Percentiles rank a stretch among this genome's conserved stretches.
These are phyloP conservation scores for Cyclophora albipunctata DNA, from an alignment of 2,888 invertebrate species.

Conservation along the genomic window DNA sequence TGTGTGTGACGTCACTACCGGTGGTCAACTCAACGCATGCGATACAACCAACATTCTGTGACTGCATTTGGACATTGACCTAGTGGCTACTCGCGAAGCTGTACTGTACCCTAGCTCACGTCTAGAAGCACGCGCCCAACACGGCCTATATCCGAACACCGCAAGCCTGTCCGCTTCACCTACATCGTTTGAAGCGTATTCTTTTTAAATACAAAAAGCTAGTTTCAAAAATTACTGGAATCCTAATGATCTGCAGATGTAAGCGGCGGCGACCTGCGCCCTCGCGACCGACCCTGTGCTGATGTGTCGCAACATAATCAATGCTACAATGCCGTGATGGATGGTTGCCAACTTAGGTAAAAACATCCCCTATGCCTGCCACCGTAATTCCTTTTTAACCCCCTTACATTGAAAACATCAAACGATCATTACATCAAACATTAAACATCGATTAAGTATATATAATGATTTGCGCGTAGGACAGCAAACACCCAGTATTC, in stretches of 20 bases:
- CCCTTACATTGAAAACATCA: no score
- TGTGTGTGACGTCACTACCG: slow-evolving; percentile 34
- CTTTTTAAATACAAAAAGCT: slow-evolving; percentile 39
- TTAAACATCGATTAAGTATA: no score
- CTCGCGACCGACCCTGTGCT: no score
- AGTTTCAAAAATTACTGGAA: slow-evolving; percentile 26
- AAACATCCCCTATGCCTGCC: no score
- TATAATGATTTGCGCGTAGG: no score
- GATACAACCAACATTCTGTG: slow-evolving; percentile 38
- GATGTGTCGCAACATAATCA: no score
- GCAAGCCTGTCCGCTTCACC: slow-evolving; percentile 25
- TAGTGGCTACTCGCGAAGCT: slow-evolving; percentile 57
- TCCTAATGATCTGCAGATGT: slow-evolving; percentile 19
- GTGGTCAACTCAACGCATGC: slow-evolving; percentile 4
- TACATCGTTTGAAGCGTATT: slow-evolving; percentile 1
- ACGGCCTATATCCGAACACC: slow-evolving; percentile 36
- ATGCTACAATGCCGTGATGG: no score
- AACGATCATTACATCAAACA: no score
- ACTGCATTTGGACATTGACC: slow-evolving; percentile 54
- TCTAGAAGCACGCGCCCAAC: slow-evolving; percentile 44
- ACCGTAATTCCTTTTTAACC: no score
- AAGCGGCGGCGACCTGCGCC: slow-evolving; percentile 27
- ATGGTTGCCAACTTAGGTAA: no score
- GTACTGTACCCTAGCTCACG: slow-evolving; percentile 28
- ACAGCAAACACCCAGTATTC: no score